Percentiles rank a stretch among this genome's conserved stretches.
These are phyloP conservation scores for Pachypeltis micranthus DNA, from an alignment of 1,140 invertebrate species.

Conservation along the genomic window DNA sequence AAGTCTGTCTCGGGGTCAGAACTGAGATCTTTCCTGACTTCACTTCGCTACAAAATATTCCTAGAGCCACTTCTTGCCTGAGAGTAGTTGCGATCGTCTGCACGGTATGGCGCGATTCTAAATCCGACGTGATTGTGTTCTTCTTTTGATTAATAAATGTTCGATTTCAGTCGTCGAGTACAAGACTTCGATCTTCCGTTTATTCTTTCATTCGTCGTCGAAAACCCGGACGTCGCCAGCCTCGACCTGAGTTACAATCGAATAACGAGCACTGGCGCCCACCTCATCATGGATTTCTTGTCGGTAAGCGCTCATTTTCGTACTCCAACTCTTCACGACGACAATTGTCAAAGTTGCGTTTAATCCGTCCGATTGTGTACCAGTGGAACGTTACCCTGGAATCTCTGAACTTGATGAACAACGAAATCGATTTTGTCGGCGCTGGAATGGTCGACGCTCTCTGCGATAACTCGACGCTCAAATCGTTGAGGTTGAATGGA, in stretches of 20 bases:
- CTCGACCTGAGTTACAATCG: slow-evolving; percentile 43
- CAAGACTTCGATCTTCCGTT: slow-evolving; percentile 37
- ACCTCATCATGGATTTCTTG: slow-evolving; percentile 33
- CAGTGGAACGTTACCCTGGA: not conserved
- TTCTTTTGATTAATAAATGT: too few relatives aligned
- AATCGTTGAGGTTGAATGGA: not conserved
- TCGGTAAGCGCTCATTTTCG: too few relatives aligned
- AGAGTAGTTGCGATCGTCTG: too few relatives aligned
- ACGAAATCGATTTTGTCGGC: not conserved
- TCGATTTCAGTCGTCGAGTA: slow-evolving; percentile 37
- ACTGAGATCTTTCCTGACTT: too few relatives aligned
- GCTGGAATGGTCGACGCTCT: not conserved
- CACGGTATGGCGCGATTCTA: too few relatives aligned
- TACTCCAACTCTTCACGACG: too few relatives aligned
- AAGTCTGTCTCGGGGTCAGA: too few relatives aligned
- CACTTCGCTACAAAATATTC: too few relatives aligned
- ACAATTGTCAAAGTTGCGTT: too few relatives aligned
- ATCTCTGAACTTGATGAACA: not conserved
- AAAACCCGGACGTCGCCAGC: slow-evolving; percentile 35
- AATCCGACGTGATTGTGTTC: too few relatives aligned
- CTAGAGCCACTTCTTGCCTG: too few relatives aligned
- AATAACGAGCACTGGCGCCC: slow-evolving; percentile 40
- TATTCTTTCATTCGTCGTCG: slow-evolving; percentile 37
- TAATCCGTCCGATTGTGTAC: too few relatives aligned
- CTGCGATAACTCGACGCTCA: not conserved